Evolutionary conservation across 2,888 invertebrate genomes (phyloP).

Genomic region (Callimorpha dominula): DNA sequence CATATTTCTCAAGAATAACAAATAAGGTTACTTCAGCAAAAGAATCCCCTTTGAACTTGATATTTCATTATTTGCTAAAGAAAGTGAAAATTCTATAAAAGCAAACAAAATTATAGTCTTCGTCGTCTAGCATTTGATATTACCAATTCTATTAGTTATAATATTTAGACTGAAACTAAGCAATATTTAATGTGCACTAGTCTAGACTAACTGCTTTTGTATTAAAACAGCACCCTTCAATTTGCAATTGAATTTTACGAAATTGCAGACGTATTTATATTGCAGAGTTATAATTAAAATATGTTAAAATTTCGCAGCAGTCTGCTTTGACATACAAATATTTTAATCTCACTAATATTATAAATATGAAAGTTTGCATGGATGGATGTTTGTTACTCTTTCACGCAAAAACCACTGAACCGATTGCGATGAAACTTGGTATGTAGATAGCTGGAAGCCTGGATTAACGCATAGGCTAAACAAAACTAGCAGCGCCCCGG

Average conservation of each 20-base stretch:
- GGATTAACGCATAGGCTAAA: too few species aligned
- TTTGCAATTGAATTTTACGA: conserved; percentile 19
- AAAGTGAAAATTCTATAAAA: neutral
- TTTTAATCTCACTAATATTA: neutral
- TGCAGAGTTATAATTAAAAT: conserved; percentile 6
- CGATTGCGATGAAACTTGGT: too few species aligned
- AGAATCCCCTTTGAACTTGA: neutral
- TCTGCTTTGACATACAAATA: conserved; percentile 6
- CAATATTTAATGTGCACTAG: conserved; percentile 41
- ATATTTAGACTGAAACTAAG: conserved; percentile 28
- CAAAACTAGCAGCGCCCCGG: too few species aligned
- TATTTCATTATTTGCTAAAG: conserved; percentile 4
- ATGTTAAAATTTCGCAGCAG: conserved; percentile 12
- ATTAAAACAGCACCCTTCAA: conserved; percentile 18
- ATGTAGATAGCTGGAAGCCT: too few species aligned
- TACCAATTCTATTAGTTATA: conserved; percentile 31
- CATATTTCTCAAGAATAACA: neutral
- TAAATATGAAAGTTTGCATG: too few species aligned
- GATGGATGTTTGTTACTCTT: too few species aligned
- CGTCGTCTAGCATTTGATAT: conserved; percentile 28
- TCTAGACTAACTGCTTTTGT: conserved; percentile 32
- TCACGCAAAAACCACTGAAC: too few species aligned
- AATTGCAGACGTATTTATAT: conserved; percentile 8
- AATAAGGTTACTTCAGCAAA: neutral
- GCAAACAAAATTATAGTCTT: conserved; percentile 21